phyloP scores from a whole-genome alignment of 2,113 vertebrate species.

The Microcebus ravelobensis region DNA sequence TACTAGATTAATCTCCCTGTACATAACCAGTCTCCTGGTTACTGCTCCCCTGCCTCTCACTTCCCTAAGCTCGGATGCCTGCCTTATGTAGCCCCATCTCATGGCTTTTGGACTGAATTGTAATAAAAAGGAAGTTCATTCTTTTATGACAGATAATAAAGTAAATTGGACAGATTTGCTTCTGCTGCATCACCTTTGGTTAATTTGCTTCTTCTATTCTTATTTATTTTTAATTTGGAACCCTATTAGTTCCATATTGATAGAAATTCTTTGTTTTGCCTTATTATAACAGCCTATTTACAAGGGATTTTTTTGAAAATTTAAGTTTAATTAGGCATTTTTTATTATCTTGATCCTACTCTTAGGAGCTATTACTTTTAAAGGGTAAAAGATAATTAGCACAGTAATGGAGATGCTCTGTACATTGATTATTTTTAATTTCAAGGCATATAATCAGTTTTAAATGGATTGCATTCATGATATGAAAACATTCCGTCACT shows the following conservation, averaged over 20 bases:
- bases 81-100: not conserved
- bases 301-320: not conserved
- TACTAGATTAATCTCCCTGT: not conserved
- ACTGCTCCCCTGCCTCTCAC: not conserved
- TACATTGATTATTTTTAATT: not conserved
- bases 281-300: not conserved
- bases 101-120: not conserved
- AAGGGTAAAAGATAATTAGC: not conserved
- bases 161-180: not conserved
- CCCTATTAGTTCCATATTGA: not conserved
- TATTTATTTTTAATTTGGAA: not conserved
- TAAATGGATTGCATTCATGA: not conserved
- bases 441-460: not conserved
- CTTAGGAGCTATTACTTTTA: not conserved
- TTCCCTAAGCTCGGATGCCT: not conserved
- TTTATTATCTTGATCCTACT: not conserved
- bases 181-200: not conserved
- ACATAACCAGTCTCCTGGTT: not conserved
- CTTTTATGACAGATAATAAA: not conserved
- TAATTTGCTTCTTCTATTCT: not conserved
- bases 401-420: not conserved
- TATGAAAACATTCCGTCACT: not conserved
- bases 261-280: not conserved
- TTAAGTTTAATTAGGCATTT: not conserved
- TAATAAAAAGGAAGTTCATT: not conserved